Base-by-base conservation (phyloP, 2,113 vertebrate genomes). In the Caranx melampygus region DNA sequence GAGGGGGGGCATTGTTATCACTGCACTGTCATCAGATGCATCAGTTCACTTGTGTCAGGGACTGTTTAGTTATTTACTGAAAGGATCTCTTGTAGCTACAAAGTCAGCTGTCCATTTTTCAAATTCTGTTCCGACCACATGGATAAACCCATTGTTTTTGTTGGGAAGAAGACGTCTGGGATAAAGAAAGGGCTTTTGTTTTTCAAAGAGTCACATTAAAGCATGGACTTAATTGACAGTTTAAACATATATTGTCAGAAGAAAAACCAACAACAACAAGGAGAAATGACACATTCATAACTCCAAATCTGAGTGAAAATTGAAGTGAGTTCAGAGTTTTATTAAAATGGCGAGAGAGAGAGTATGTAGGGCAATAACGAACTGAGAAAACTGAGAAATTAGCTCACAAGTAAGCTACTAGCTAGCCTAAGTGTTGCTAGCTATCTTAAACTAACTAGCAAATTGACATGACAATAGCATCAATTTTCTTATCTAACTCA, bases 1-100 rank as follows among this genome's bases (percentile, higher is more conserved):
- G 1, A 57, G 21, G 51, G 82, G 34, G 21, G n/a, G 49, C 40
- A 45, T 10, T 81, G 86, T 88, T 91, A 84, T 90, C 83, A 79
- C 68, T 66, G 42, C 21, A 16, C 75, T 88, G 88, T 89, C 88
- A 81, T 86, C 90, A 85, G 60, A 81, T 47, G 65, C 64, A 15
- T 88, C 65, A 64, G 60, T 82, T 82, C 57, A 61, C 79, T 80
- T 15, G 42, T 83, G 75, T 64, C 79, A 44, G 67, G 44, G 51
- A 61, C 10, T 59, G 34, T 87, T 85, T 1, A 15, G 68, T 87
- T 89, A 77, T 58, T 74, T 42, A 63, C 49, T 71, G 74, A 44
- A 72, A 83, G 70, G 51, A 61, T 67, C 54, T 67, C 26, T 58
- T 20, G 33, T 44, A 34, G 18, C 70, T 26, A 26, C 12, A 37